Evolutionary conservation across 2,113 vertebrate species (phyloP), one percentile per base, ranked within the genome.

Genomic region (Sorex fumeus): DNA sequence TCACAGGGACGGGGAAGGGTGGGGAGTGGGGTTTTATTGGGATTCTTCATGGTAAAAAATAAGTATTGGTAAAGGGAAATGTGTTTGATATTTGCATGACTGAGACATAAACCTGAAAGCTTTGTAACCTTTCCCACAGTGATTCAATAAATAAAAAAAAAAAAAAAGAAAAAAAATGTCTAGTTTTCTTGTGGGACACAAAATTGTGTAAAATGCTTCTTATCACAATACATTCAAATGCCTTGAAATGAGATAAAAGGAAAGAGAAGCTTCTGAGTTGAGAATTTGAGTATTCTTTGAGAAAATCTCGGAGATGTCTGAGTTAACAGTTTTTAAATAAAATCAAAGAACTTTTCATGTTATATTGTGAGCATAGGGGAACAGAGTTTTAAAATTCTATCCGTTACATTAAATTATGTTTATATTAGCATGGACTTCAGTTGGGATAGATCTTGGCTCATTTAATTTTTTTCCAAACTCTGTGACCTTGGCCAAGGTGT

Each of bases 321-420:
- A 62, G 36, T 82, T 78, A 57, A 57, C 83, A 60, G 5, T 30
- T 53, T 5, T 91, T 76, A 72, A 87, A 34, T 91, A 53, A 90
- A 93, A 67, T 5, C 11, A 71, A 84, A 66, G 5, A 50, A 50
- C 21, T 53, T 3, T 74, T 47, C 27, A 60, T 13, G 18, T 67
- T 88, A 40, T 1, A 1, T 3, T 84, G 11, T 19, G 25, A 57
- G 47, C 18, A 60, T 19, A 23, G 11, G 34, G 30, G n/a, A 50
- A 4, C 4, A 40, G 27, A 19, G 32, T 2, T 16, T 15, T 69
- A 50, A 66, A 10, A 75, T 10, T 23, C 8, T 66, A 9, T 71
- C 40, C 30, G 53, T 50, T 72, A 27, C 12, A 57, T 3, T 45
- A 70, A 40, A 23, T 71, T 90, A 19, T 64, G 4, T 50, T 87